Evolutionary conservation across 2,888 invertebrate genomes (phyloP), one percentile per base, ranked within the genome.

Genomic region (Xanthorhoe designata): DNA sequence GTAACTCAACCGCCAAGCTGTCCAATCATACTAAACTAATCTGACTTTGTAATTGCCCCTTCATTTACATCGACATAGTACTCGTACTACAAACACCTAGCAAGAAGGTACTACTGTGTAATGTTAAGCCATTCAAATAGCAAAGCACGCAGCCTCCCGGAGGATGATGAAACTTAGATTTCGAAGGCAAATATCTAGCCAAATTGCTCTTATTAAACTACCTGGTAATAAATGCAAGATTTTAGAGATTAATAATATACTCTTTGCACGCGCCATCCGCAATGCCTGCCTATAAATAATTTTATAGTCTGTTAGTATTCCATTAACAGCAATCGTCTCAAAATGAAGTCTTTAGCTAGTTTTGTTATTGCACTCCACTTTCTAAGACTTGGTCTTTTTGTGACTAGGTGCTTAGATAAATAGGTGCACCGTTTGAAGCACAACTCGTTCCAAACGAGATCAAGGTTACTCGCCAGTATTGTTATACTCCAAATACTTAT

Each of bases 401-500:
- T 79, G 69, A 77, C 69, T 76, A 63, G 51, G 59, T 64, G 57
- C 55, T 57, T 70, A 65, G 35, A 71, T 74, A 74, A 80, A 77
- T 86, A 88, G 87, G 86, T 88, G 86, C 83, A 82, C 79, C 75
- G 66, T 75, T 55, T 50, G 76, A 83, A 80, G 76, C 73, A 73
- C 76, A 76, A 76, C 74, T 72, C 73, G 79, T 75, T 70, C 70
- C 70, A 75, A 91, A 84, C 82, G 83, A 88, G 91, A 89, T 87
- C 91, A 92, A 89, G 91, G 91, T 86, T 78, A 83, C 71, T 66
- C 70, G 70, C 76, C 75, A 76, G 82, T 87, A 88, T 90, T 88
- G 88, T 89, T 86, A 50, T 59, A 51, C 51, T 59, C n/a, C 18
- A 35, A 57, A 32, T 57, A 50, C 18, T 45, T 47, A 78, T 82